phyloP scores from a whole-genome alignment of 2,113 vertebrate genomes.

The Climacteris rufus region DNA sequence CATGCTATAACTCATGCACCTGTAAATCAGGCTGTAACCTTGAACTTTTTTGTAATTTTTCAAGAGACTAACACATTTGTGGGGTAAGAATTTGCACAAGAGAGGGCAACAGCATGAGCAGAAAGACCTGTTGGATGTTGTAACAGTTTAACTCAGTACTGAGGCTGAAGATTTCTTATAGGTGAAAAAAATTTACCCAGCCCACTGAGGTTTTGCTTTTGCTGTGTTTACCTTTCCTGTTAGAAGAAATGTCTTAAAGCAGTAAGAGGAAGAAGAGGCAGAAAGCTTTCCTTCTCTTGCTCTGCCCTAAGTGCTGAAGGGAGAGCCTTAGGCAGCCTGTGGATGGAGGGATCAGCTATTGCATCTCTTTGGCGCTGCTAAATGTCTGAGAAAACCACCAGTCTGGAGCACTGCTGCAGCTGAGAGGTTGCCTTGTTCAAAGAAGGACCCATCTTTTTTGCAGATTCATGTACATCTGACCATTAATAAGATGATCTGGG shows the following conservation, averaged over 20 bases:
- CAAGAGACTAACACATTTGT: not conserved
- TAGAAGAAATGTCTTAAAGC: not conserved
- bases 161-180: not conserved
- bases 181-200: not conserved
- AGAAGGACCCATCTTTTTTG: not conserved
- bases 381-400: not conserved
- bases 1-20: rapidly evolving
- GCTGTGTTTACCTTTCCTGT: not conserved
- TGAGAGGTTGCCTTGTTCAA: not conserved
- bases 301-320: not conserved
- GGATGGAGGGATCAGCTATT: not conserved
- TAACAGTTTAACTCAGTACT: not conserved
- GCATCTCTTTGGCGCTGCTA: not conserved
- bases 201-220: not conserved
- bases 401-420: not conserved
- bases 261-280: not conserved
- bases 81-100: not conserved
- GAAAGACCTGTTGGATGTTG: not conserved
- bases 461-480: not conserved
- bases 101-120: not conserved
- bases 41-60: not conserved
- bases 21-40: not conserved
- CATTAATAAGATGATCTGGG: not conserved
- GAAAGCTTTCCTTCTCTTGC: not conserved
- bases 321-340: not conserved